Base-by-base conservation (phyloP, 2,113 vertebrate species). In the Nansenia antarctica region DNA sequence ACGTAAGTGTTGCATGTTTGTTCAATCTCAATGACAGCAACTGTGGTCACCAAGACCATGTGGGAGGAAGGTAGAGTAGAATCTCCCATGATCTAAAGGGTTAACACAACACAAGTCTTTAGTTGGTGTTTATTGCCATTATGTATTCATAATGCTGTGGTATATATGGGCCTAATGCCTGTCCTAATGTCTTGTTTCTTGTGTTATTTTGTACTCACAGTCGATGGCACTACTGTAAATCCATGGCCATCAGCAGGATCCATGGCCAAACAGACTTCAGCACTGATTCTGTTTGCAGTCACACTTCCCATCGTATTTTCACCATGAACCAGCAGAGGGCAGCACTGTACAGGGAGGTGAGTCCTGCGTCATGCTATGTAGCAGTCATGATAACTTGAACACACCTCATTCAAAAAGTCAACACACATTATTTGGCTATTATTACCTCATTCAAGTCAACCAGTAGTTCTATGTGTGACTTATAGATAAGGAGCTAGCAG, bases 51-150 rank as follows among this genome's bases (percentile, higher is more conserved):
- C 2, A 78, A 70, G 53, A 70, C 34, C 2, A 20, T 80, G 22
- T 57, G 45, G 2, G 12, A 77, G 1, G 31, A 11, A 82, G 77
- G 81, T 82, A 66, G 20, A 39, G 15, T n/a, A 37, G 0, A n/a
- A n/a, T n/a, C n/a, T n/a, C n/a, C n/a, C n/a, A n/a, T n/a, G n/a
- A n/a, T n/a, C n/a, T n/a, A n/a, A n/a, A n/a, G n/a, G n/a, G n/a
- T n/a, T n/a, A n/a, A n/a, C n/a, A n/a, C n/a, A 35, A 29, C 5
- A 15, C 22, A 52, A 47, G 3, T 11, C 27, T 14, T 12, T 3
- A 7, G 4, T 31, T n/a, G n/a, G n/a, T n/a, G n/a, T n/a, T n/a
- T n/a, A n/a, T n/a, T n/a, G 0, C 0, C 8, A n/a, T n/a, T n/a
- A n/a, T n/a, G n/a, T n/a, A n/a, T n/a, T n/a, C n/a, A n/a, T n/a